These are phyloP conservation scores for Epinephelus malabaricus DNA, from an alignment of 2,797 vertebrate species.

Conservation along the genomic window DNA sequence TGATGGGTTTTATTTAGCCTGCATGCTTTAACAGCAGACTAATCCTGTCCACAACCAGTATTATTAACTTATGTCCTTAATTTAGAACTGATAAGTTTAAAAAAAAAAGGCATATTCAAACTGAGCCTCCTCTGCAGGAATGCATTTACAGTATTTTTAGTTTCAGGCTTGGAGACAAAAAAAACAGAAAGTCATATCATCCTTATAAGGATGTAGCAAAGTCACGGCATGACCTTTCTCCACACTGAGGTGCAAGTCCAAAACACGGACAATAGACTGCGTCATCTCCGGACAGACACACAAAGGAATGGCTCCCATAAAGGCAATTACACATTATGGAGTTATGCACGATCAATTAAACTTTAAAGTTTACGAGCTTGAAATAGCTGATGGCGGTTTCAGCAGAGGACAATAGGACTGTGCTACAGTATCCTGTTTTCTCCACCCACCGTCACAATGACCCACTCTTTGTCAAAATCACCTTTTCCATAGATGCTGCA, in stretches of 20 bases:
- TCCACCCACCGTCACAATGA: slow-evolving; percentile 58
- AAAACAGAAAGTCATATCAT: slow-evolving; percentile 37
- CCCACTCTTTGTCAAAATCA: slow-evolving; percentile 40
- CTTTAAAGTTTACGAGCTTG: slow-evolving; percentile 52
- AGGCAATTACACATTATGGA: slow-evolving; percentile 53
- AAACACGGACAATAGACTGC: slow-evolving; percentile 64
- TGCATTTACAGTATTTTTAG: slow-evolving; percentile 1
- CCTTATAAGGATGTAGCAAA: slow-evolving; percentile 47
- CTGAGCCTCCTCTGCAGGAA: neutral
- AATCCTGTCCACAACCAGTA: slow-evolving; percentile 10
- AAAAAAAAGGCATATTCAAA: neutral
- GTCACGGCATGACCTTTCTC: slow-evolving; percentile 60
- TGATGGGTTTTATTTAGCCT: slow-evolving; percentile 48
- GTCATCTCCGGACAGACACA: slow-evolving; percentile 65
- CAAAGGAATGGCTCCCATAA: slow-evolving; percentile 64
- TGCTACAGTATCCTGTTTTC: slow-evolving; percentile 77
- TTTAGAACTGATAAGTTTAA: slow-evolving; percentile 3
- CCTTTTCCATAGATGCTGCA: slow-evolving; percentile 56
- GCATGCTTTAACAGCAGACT: slow-evolving; percentile 17
- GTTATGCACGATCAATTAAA: slow-evolving; percentile 59
- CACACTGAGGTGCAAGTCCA: slow-evolving; percentile 63
- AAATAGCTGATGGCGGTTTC: slow-evolving; percentile 71
- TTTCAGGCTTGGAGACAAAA: slow-evolving; percentile 3
- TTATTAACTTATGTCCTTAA: slow-evolving; percentile 1
- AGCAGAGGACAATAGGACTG: slow-evolving; percentile 73